These are phyloP conservation scores for Synodontis membranacea DNA, from an alignment of 2,113 vertebrate genomes.

Conservation along the genomic window DNA sequence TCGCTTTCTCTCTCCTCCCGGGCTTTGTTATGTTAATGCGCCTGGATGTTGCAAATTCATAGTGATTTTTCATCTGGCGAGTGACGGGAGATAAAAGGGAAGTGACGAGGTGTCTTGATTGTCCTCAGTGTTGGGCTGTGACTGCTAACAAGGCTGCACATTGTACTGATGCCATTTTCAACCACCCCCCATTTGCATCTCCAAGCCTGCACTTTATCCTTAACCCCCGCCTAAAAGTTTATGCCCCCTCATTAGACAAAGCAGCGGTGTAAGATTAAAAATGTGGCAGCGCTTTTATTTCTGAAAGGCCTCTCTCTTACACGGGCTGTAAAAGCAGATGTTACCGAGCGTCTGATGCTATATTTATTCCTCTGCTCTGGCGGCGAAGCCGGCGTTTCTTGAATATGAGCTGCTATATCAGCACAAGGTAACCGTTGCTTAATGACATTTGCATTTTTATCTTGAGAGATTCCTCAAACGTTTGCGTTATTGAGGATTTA, in stretches of 20 bases:
- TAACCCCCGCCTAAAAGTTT: constrained; percentile 72
- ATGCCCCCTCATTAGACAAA: constrained; percentile 73
- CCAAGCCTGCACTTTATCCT: constrained; percentile 65
- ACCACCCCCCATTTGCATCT: constrained; percentile 90
- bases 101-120: constrained; percentile 98
- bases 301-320: constrained; percentile 44
- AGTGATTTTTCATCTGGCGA: constrained; percentile 92
- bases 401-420: constrained; percentile 73
- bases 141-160: constrained; percentile 96
- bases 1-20: constrained; percentile 72
- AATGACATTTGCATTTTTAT: constrained; percentile 84
- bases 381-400: neutral
- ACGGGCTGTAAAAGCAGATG: constrained; percentile 38
- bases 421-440: constrained; percentile 78
- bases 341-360: constrained; percentile 35
- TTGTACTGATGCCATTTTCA: constrained; percentile 89
- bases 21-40: constrained; percentile 99
- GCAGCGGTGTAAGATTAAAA: constrained; percentile 73
- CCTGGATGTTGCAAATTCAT: constrained; percentile 97
- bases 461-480: constrained; percentile 79
- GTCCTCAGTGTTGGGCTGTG: constrained; percentile 95
- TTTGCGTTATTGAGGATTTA: constrained; percentile 85
- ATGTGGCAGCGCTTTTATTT: constrained; percentile 67
- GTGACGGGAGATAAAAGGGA: constrained; percentile 95
- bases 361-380: constrained; percentile 40